Base-by-base conservation (phyloP, 1,140 invertebrate genomes). In the Drosophila chauvacae region DNA sequence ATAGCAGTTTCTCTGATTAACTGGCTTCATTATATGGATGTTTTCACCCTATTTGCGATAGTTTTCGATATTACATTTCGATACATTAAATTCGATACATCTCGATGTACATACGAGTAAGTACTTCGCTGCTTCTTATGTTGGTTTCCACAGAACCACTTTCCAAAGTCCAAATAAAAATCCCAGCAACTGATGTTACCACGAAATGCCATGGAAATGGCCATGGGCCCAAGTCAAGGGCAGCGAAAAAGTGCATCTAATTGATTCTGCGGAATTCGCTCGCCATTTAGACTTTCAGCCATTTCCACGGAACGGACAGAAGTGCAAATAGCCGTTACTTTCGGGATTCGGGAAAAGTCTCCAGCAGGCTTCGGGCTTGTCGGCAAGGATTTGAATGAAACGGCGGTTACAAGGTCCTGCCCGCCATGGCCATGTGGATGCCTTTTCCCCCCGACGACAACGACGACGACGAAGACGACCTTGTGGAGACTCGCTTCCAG, bases 401-500 rank as follows among this genome's bases (percentile, higher is more conserved):
- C 30, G 62, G 42, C 62, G 41, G 62, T 65, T 65, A 61, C 28
- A 61, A 65, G 62, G 59, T 56, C 59, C 23, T 45, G 56, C 56
- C 56, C 35, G 59, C 59, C 47, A 55, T 39, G 53, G 53, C 20
- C 53, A 56, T 56, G 20, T 4, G 11, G 4, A 35, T 35, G 33
- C 37, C 37, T 16, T 39, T 39, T 14, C 37, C 37, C 5, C 14
- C 37, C 11, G 33, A 35, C 11, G 20, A 28, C 47, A 0, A 50
- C 14, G 9, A 55, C 51, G 30, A 35, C n/a, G 13, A 35, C 18
- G n/a, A 37, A 9, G n/a, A 18, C 63, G 66, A 69, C 66, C 66
- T 70, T 70, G 56, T 84, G 85, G 79, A 90, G 84, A 88, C 37
- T 88, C 53, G 18, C 14, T 88, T 88, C 84, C 84, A 88, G 69